Conservation (phyloP, 53 echinoderm and acorn worm species). For the Hippasteria phrygiana region DNA sequence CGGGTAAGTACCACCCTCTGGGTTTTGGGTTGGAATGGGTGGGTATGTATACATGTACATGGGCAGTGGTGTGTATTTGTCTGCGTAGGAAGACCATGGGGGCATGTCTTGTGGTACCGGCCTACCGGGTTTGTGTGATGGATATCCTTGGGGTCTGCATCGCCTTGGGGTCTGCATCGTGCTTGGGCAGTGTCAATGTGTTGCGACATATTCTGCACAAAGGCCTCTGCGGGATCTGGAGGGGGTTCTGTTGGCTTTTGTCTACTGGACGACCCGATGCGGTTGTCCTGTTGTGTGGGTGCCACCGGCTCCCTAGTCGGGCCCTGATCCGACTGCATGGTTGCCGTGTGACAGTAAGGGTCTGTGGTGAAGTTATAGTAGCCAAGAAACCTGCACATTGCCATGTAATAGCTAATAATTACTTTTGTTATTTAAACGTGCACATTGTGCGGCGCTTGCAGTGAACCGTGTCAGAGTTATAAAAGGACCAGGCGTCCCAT, state of each 20-base stretch:
- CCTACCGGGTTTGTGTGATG: conserved; percentile 1
- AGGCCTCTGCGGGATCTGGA: conserved; percentile 14
- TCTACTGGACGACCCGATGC: conserved; percentile 17
- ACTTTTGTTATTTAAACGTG: no score
- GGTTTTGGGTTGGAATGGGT: conserved; percentile 15
- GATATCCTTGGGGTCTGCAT: neutral
- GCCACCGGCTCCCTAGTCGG: neutral
- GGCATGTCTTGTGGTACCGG: conserved; percentile 15
- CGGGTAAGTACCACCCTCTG: neutral
- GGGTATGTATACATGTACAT: conserved; percentile 42
- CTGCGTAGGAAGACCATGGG: conserved; percentile 3
- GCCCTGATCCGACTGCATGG: conserved; percentile 8
- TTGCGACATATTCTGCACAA: conserved; percentile 39
- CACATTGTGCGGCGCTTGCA: no score
- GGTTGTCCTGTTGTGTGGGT: neutral
- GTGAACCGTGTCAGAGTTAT: no score
- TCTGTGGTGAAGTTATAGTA: conserved; percentile 44
- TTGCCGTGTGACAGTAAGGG: neutral
- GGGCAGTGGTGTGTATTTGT: neutral
- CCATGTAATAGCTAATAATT: no score
- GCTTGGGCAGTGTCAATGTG: conserved; percentile 38
- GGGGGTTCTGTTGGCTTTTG: conserved; percentile 16
- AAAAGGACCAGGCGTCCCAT: no score
- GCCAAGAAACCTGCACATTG: no score
- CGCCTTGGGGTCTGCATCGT: neutral